Base-by-base conservation (phyloP, 2,113 vertebrate genomes). In the Cyanoramphus novaezelandiae region DNA sequence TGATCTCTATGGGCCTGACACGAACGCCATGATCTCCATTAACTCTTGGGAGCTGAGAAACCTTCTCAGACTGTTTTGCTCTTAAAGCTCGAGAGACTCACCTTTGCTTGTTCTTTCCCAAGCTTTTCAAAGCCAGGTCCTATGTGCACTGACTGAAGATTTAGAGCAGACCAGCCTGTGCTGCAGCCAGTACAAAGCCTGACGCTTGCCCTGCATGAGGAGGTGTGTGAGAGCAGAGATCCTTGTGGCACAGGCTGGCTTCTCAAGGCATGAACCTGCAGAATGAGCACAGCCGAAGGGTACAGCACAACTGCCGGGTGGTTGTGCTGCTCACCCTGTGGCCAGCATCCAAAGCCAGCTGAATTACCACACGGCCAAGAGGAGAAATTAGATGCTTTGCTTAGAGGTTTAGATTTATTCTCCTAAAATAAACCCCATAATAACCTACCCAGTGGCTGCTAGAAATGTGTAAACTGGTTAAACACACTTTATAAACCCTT, bases 401-500 rank as follows among this genome's bases (percentile, higher is more conserved):
- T 79, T 82, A 64, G 35, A 82, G 83, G 63, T 85, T 93, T 85
- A 23, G 91, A 85, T 80, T 91, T 95, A 81, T 68, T 88, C 80
- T 87, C 68, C 75, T 52, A 60, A 75, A 76, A n/a, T 8, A 47
- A 18, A 7, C 3, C 12, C 50, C 39, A 29, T 39, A 14, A 59
- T 1, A 62, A 33, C 47, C 47, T 60, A 68, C 18, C 39, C 4
- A 33, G 49, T 70, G 62, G 70, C 53, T 67, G 64, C 81, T 88
- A 88, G 70, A 94, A 91, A 93, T 33, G 87, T 53, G 67, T 55
- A 93, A 94, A 90, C 78, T 69, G 52, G 75, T 88, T 97, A 91
- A 96, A 92, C 24, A 78, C 74, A 94, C 82, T 95, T 94, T 95
- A 86, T 81, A 85, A 95, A 96, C 88, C 82, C 95, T 93, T 88